Conservation (phyloP, 2,888 invertebrate genomes). For the Drosophila mercatorum region DNA sequence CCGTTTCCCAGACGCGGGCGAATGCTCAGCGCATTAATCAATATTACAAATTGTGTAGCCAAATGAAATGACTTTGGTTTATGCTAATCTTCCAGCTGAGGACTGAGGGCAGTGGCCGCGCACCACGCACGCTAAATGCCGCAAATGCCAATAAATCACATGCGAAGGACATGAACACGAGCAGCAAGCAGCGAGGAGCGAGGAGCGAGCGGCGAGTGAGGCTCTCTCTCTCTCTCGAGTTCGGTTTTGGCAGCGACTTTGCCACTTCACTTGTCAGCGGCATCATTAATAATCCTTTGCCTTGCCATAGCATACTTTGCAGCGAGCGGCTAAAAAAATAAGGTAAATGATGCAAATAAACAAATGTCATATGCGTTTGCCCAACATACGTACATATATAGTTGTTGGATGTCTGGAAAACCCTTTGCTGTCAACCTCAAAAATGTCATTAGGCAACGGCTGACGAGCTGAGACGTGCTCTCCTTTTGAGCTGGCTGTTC, state of each 20-base stretch:
- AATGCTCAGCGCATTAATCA: conserved; percentile 62
- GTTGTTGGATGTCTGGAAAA: conserved; percentile 7
- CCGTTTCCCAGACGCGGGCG: conserved; percentile 22
- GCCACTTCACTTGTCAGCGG: conserved; percentile 81
- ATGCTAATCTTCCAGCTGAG: conserved; percentile 55
- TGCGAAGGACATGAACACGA: conserved; percentile 23
- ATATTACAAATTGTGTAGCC: conserved; percentile 68
- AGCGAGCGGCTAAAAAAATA: conserved; percentile 45
- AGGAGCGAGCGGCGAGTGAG: not conserved
- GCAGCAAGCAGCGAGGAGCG: not conserved
- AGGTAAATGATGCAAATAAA: conserved; percentile 83
- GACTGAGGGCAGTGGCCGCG: not conserved
- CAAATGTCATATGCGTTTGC: conserved; percentile 80
- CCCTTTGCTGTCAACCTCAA: conserved; percentile 80
- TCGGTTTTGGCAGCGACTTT: conserved; percentile 47
- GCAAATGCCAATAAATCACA: conserved; percentile 79
- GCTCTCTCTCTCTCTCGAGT: no score
- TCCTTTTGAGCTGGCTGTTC: conserved; percentile 40
- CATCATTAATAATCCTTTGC: conserved; percentile 82
- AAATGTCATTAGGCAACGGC: conserved; percentile 81
- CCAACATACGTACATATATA: not conserved
- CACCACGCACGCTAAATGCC: conserved; percentile 52
- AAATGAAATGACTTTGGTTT: conserved; percentile 72
- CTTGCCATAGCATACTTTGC: conserved; percentile 65
- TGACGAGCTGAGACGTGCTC: conserved; percentile 64